A percentile compares a stretch with the other conserved stretches of the same genome.
These are phyloP conservation scores for Neotragus moschatus DNA, from an alignment of 2,113 vertebrate genomes.

Conservation along the genomic window DNA sequence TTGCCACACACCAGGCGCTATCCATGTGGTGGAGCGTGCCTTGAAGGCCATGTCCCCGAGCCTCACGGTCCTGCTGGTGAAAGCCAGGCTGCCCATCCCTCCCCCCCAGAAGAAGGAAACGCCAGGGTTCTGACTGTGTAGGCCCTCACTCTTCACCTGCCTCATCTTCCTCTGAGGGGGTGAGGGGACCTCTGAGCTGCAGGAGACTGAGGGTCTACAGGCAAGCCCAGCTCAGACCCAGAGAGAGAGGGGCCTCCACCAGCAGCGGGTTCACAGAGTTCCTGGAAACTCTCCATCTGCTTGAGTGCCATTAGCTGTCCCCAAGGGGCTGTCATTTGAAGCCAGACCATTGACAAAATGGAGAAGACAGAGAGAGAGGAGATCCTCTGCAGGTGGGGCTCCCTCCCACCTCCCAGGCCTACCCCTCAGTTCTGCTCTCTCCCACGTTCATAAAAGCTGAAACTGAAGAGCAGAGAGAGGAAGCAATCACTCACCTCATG, in stretches of 20 bases:
- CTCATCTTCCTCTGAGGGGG: not conserved
- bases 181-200: not conserved
- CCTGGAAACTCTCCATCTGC: not conserved
- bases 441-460: not conserved
- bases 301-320: not conserved
- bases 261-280: not conserved
- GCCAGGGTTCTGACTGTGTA: too few species aligned
- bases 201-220: not conserved
- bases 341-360: too few species aligned
- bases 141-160: too few species aligned
- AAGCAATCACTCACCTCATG: not conserved
- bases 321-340: not conserved
- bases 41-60: not conserved
- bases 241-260: not conserved
- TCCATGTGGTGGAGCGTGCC: accelerated
- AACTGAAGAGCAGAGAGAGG: not conserved
- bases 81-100: not conserved
- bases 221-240: not conserved
- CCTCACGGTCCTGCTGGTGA: not conserved
- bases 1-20: not conserved
- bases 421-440: not conserved
- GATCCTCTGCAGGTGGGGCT: not conserved
- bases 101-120: too few species aligned
- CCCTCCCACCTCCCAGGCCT: not conserved
- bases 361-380: not conserved